A percentile compares a stretch with the other conserved stretches of the same genome.
Evolutionary conservation across 2,113 vertebrate genomes (phyloP).

Genomic region (Heterocephalus glaber): DNA sequence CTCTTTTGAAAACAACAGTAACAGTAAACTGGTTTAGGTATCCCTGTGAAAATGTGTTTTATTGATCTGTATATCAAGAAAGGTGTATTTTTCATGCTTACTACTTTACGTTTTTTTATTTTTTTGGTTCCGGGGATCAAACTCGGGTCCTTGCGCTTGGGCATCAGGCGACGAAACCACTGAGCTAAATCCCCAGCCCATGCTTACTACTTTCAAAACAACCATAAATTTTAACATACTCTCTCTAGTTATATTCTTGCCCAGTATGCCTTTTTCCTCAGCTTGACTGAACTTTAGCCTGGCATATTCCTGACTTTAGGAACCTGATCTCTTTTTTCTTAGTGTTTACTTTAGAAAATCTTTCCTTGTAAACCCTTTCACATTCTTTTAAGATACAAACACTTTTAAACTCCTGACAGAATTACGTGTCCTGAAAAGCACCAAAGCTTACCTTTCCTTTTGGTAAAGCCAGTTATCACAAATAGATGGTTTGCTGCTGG

Average conservation of each 20-base stretch:
- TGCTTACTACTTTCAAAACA: background rate
- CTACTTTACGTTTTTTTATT: too few species aligned
- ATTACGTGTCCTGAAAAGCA: constrained; percentile 18
- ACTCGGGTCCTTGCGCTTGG: too few species aligned
- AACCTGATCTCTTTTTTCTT: background rate
- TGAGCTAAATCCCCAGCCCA: too few species aligned
- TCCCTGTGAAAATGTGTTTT: background rate
- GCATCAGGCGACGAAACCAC: too few species aligned
- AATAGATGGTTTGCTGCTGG: background rate
- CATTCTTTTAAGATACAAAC: background rate
- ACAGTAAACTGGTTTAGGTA: background rate
- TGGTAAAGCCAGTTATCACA: background rate
- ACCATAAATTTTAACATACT: background rate
- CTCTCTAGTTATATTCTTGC: background rate
- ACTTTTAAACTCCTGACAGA: background rate
- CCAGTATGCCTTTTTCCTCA: background rate
- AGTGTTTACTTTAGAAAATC: background rate
- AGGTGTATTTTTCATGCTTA: background rate
- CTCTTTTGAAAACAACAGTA: background rate
- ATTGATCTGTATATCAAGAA: background rate
- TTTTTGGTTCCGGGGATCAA: too few species aligned
- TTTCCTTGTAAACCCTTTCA: background rate
- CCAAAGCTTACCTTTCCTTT: background rate
- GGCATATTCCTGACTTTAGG: background rate
- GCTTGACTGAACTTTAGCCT: background rate